A percentile compares a stretch with the other conserved stretches of the same genome.
Evolutionary conservation across 1,140 invertebrate species (phyloP).

Genomic region (Ridgeia piscesae): DNA sequence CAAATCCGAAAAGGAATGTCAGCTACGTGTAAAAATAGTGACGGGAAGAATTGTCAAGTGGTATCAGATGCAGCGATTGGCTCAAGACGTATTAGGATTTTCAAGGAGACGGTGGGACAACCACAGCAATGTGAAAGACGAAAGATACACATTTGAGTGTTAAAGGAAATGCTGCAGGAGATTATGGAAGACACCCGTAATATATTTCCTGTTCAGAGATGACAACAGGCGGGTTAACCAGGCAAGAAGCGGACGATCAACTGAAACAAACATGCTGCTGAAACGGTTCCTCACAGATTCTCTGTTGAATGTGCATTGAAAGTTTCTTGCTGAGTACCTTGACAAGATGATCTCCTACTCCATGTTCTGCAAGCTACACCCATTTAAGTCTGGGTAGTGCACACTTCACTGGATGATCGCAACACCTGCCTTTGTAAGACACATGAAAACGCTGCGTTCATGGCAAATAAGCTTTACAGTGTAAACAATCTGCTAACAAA

Average conservation of each 20-base stretch:
- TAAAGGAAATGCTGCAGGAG: conserved; percentile 17
- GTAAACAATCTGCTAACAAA: conserved; percentile 23
- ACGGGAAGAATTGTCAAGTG: background rate
- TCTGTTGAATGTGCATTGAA: background rate
- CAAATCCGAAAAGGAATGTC: conserved; percentile 2
- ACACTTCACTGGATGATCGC: background rate
- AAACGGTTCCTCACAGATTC: conserved; percentile 22
- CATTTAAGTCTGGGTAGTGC: conserved; percentile 18
- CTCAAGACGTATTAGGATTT: no score
- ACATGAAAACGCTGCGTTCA: conserved; percentile 28
- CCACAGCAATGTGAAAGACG: background rate
- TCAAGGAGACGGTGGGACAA: background rate
- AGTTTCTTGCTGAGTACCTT: conserved; percentile 21
- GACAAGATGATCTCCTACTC: conserved; percentile 21
- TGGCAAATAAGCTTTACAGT: conserved; percentile 22
- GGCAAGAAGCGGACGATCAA: conserved; percentile 27
- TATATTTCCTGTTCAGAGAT: conserved; percentile 13
- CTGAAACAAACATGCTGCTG: conserved; percentile 22
- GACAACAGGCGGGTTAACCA: conserved; percentile 17
- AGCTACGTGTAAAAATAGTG: background rate
- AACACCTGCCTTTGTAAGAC: conserved; percentile 18
- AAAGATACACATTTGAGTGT: background rate
- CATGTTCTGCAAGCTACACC: conserved; percentile 12
- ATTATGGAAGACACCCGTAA: background rate
- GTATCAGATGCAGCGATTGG: background rate